Evolutionary conservation across 2,888 invertebrate genomes (phyloP).

Genomic region (Drosophila dives): DNA sequence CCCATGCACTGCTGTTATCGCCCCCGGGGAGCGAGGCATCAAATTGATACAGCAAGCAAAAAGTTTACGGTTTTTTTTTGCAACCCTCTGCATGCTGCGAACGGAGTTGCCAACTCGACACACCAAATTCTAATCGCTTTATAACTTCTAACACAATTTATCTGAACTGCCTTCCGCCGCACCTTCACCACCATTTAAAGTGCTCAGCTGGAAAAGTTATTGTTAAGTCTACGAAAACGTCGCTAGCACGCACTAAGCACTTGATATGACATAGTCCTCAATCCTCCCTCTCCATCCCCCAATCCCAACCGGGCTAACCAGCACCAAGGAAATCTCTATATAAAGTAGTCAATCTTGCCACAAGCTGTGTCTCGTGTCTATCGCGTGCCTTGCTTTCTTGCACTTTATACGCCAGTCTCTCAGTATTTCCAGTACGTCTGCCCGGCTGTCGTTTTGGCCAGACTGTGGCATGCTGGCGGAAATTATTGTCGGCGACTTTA

Average conservation of each 20-base stretch:
- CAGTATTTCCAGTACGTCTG: conserved; percentile 27
- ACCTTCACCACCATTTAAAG: conserved; percentile 13
- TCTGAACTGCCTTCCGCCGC: conserved; percentile 38
- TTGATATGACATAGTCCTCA: conserved; percentile 50
- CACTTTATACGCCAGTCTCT: conserved; percentile 50
- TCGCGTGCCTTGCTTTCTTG: conserved; percentile 29
- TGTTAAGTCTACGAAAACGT: conserved; percentile 58
- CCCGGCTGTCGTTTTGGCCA: conserved; percentile 20
- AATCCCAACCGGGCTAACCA: conserved; percentile 12
- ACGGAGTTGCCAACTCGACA: conserved; percentile 33
- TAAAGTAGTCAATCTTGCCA: conserved; percentile 19
- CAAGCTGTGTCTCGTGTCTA: conserved; percentile 21
- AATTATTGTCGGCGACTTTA: conserved; percentile 71
- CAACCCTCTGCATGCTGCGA: conserved; percentile 17
- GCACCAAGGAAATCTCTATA: conserved; percentile 34
- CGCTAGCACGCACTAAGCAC: conserved; percentile 68
- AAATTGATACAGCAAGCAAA: conserved; percentile 68
- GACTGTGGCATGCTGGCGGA: conserved; percentile 56
- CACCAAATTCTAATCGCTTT: conserved; percentile 73
- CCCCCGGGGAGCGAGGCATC: conserved; percentile 53
- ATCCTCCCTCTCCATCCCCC: neutral
- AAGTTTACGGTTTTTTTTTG: conserved; percentile 28
- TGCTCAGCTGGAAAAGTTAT: conserved; percentile 68
- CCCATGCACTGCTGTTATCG: conserved; percentile 25
- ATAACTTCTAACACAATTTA: conserved; percentile 78